Conservation (phyloP, 1,140 invertebrate genomes). For the Tetramorium parvispinum region DNA sequence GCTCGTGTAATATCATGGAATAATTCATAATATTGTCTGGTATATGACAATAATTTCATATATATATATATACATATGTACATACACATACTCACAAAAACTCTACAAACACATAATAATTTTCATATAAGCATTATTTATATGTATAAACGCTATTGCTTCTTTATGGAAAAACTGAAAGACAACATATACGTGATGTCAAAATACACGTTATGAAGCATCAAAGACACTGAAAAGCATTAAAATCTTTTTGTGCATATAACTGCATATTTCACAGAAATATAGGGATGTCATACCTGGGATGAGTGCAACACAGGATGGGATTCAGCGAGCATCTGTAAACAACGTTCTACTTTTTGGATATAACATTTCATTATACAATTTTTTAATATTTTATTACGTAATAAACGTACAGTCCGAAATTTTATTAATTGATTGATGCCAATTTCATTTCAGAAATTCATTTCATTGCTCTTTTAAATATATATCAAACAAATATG, state of each 20-base stretch:
- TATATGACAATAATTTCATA: neutral
- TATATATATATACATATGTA: neutral
- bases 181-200: neutral
- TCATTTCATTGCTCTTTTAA: too few species aligned
- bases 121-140: neutral
- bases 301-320: constrained; percentile 85
- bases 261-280: constrained; percentile 46
- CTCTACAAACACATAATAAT: constrained; percentile 2
- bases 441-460: too few species aligned
- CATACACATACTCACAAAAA: neutral
- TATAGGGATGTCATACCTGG: constrained; percentile 83
- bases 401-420: neutral
- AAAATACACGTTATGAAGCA: neutral
- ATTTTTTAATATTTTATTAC: constrained; percentile 14
- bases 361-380: constrained; percentile 5
- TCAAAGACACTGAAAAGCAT: neutral
- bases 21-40: neutral
- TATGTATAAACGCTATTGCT: neutral
- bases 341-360: constrained; percentile 83
- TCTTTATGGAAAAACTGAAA: neutral
- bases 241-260: constrained; percentile 15
- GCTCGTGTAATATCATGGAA: constrained; percentile 67
- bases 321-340: constrained; percentile 86
- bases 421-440: too few species aligned
- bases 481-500: too few species aligned